Conservation (phyloP, 1,140 invertebrate species). For the Sinella curviseta region DNA sequence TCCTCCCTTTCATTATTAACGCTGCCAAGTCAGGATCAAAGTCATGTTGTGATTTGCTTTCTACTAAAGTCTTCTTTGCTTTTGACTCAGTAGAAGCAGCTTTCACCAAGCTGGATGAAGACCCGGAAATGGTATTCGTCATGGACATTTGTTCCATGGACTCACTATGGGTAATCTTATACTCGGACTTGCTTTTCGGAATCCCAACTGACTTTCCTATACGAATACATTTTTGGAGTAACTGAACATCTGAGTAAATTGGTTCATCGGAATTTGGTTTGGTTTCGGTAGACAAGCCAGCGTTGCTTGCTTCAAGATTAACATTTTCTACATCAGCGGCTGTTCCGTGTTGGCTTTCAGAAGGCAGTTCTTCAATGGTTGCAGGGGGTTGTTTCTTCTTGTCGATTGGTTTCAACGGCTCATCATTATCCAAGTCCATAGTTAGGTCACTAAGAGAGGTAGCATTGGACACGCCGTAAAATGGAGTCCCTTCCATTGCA, state of each 20-base stretch:
- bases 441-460: constrained; percentile 47
- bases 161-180: constrained; percentile 5
- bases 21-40: constrained; percentile 37
- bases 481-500: constrained; percentile 49
- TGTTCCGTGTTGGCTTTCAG: background rate
- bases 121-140: background rate
- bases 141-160: background rate
- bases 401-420: background rate
- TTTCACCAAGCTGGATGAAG: background rate
- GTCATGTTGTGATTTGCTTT: constrained; percentile 19
- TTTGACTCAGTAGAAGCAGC: constrained; percentile 33
- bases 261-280: constrained; percentile 31
- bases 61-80: background rate
- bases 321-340: background rate
- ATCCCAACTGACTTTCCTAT: constrained; percentile 40
- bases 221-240: constrained; percentile 46
- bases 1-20: constrained; percentile 37
- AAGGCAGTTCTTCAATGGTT: background rate
- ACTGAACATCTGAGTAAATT: constrained; percentile 46
- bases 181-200: constrained; percentile 43
- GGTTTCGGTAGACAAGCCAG: too few species aligned
- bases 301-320: background rate
- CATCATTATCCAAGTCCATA: constrained; percentile 33
- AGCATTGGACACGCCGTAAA: constrained; percentile 44
- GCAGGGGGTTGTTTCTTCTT: background rate